Evolutionary conservation across 2,113 vertebrate genomes (phyloP).

Genomic region (Xiphorhynchus elegans): DNA sequence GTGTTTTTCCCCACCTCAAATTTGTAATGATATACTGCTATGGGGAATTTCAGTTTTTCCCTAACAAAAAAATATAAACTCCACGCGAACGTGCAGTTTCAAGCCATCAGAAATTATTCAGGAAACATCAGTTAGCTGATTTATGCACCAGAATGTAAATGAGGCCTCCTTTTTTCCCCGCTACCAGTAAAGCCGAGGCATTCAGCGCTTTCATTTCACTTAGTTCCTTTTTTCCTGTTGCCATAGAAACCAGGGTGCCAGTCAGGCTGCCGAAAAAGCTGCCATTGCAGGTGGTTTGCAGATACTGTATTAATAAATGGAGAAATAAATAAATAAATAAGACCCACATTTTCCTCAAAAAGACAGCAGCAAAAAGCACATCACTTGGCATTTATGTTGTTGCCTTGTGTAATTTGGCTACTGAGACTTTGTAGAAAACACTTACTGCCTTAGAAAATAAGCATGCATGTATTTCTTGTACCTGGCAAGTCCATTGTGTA

Average conservation of each 20-base stretch:
- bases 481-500: neutral
- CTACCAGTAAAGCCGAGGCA: constrained; percentile 43
- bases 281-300: constrained; percentile 66
- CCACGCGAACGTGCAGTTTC: neutral
- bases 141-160: constrained; percentile 67
- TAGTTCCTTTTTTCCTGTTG: neutral
- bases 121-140: constrained; percentile 49
- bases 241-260: constrained; percentile 61
- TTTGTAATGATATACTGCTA: neutral
- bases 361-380: constrained; percentile 18
- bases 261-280: constrained; percentile 36
- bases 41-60: neutral
- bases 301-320: constrained; percentile 44
- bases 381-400: neutral
- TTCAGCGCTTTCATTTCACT: constrained; percentile 47
- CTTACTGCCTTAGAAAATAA: neutral
- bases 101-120: constrained; percentile 49
- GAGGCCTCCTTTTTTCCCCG: constrained; percentile 8
- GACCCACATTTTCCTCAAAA: neutral
- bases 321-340: constrained; percentile 8
- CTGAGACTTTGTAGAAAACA: neutral
- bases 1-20: neutral
- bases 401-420: constrained; percentile 4
- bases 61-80: neutral
- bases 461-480: neutral